Evolutionary conservation across 2,113 vertebrate genomes (phyloP).

Genomic region (Sorex araneus): DNA sequence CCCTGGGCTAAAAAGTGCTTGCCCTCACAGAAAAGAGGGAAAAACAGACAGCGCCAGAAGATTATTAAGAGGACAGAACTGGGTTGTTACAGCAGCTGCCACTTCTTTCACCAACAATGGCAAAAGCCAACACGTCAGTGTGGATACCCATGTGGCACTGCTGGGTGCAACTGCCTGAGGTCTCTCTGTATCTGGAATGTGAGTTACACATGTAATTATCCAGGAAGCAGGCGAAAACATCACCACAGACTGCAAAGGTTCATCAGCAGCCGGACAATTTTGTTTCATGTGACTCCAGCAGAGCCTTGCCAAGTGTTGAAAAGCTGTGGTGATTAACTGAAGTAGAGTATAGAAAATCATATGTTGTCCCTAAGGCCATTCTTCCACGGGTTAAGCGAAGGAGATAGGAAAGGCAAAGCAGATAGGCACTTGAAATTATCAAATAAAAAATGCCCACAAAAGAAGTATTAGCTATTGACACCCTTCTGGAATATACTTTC

Average conservation of each 20-base stretch:
- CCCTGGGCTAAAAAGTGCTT: background rate
- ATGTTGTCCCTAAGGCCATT: background rate
- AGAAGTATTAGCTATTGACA: background rate
- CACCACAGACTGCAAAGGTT: slow-evolving; percentile 66
- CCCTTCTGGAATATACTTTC: background rate
- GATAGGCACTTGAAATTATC: background rate
- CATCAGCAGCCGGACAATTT: slow-evolving; percentile 68
- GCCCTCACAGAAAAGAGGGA: slow-evolving; percentile 4
- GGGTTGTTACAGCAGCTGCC: slow-evolving; percentile 59
- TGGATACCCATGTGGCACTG: background rate
- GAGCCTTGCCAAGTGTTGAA: slow-evolving; percentile 16
- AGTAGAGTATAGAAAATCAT: slow-evolving; percentile 63
- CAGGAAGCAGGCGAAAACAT: slow-evolving; percentile 66
- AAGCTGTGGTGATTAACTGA: slow-evolving; percentile 58
- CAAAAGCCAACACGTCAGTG: background rate
- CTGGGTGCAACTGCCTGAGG: background rate
- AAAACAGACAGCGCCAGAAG: background rate
- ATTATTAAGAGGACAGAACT: slow-evolving; percentile 32
- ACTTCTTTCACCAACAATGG: slow-evolving; percentile 16
- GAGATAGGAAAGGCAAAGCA: background rate
- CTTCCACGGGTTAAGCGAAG: slow-evolving; percentile 4
- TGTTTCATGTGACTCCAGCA: slow-evolving; percentile 69
- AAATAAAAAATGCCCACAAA: background rate
- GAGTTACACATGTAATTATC: slow-evolving; percentile 76
- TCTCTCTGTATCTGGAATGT: slow-evolving; percentile 44